Evolutionary conservation across 2,888 invertebrate species (phyloP), one percentile per base, ranked within the genome.

Genomic region (Gymnocheta viridis): DNA sequence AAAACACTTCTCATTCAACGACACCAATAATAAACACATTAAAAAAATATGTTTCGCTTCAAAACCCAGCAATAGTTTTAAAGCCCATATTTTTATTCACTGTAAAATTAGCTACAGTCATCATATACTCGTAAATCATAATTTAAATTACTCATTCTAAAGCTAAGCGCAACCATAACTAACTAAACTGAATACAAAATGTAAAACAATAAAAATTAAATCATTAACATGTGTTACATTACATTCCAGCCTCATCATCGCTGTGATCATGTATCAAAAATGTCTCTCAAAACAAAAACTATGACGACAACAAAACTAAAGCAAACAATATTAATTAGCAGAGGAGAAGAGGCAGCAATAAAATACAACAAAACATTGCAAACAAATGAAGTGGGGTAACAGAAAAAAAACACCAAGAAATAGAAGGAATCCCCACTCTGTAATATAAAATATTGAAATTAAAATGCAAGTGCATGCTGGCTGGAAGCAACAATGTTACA

Each of bases 401-500:
- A 29, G 19, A 29, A 51, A 12, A 10, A 38, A 17, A 32, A 22
- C 29, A 32, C 17, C n/a, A 22, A 22, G 6, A 19, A 7, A 41
- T 35, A 54, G 19, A 49, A 49, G 35, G 58, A 83, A 67, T 80
- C 47, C 60, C 70, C 80, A n/a, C 70, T 67, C 47, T 29, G 22
- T 9, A 49, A 64, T 7, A 64, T 35, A 62, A 74, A 74, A 67
- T 77, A 81, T 80, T 77, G 72, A 72, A 84, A 77, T 80, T 72
- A 56, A 66, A 81, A 72, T 67, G 77, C 83, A 80, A 76, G 76
- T 72, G 80, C 67, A 66, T 72, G 80, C 47, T 60, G 80, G 62
- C 76, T 80, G 66, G 66, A 76, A 80, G 83, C 83, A 62, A 77
- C 70, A 76, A 76, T 80, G 64, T 74, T 70, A 80, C 77, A 72